Conservation (phyloP, 2,113 vertebrate genomes). For the Eurystomus gularis region DNA sequence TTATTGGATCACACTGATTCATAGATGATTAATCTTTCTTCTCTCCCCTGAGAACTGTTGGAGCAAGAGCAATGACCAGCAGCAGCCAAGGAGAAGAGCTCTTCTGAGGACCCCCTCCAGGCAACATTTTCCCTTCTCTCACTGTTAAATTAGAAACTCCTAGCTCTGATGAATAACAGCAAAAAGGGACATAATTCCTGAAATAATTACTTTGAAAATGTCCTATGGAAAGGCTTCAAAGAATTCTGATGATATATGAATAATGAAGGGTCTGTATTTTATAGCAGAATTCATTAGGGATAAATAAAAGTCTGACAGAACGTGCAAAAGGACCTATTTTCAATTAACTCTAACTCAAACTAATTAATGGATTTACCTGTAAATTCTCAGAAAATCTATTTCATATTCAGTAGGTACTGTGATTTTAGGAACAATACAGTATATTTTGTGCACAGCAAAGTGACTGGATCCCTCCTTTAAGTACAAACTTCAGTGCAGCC, state of each 20-base stretch:
- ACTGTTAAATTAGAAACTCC: neutral
- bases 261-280: conserved; percentile 42
- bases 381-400: conserved; percentile 44
- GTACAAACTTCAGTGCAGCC: neutral
- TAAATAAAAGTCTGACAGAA: conserved; percentile 41
- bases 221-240: conserved; percentile 10
- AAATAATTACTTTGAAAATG: conserved; percentile 43
- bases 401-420: neutral
- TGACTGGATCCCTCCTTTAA: neutral
- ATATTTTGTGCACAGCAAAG: neutral
- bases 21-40: neutral
- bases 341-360: conserved; percentile 52
- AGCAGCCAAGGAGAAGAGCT: neutral
- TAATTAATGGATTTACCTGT: conserved; percentile 44
- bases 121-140: neutral
- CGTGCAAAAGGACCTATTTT: conserved; percentile 35
- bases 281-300: conserved; percentile 13
- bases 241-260: conserved; percentile 23
- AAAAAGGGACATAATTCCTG: conserved; percentile 21
- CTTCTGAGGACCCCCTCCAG: neutral
- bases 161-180: neutral
- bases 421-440: conserved; percentile 11
- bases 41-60: neutral
- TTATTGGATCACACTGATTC: neutral
- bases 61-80: rapidly evolving